Evolutionary conservation across 2,797 vertebrate genomes (phyloP).

Genomic region (Manis pentadactyla): DNA sequence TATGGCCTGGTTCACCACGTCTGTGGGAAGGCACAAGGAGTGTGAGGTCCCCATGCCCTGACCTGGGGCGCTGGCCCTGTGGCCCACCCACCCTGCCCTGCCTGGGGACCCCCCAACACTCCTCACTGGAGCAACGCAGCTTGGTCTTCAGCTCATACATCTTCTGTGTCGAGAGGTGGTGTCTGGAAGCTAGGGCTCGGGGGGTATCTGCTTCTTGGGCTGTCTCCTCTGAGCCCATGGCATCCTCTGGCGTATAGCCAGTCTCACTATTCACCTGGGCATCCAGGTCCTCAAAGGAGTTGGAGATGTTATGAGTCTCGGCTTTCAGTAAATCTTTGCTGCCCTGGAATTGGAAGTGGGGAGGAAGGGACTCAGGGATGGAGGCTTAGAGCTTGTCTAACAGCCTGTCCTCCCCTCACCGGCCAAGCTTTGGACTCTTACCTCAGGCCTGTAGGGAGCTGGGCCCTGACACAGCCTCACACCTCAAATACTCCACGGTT

Average conservation of each 20-base stretch:
- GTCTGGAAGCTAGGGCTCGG: accelerated
- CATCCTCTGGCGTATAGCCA: constrained; percentile 68
- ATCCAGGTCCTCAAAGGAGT: constrained; percentile 87
- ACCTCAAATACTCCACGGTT: background rate
- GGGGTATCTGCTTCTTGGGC: accelerated
- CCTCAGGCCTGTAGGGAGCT: background rate
- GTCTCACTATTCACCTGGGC: constrained; percentile 87
- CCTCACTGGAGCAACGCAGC: constrained; percentile 91
- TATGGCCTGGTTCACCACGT: constrained; percentile 87
- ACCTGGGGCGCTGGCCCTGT: accelerated
- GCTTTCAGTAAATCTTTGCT: constrained; percentile 81
- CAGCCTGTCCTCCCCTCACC: background rate
- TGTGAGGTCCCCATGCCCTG: background rate
- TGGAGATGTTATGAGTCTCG: constrained; percentile 83
- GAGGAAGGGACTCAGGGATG: background rate
- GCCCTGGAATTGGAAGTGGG: constrained; percentile 77
- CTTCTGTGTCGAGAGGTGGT: constrained; percentile 87
- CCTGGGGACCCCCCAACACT: background rate
- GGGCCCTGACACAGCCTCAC: background rate
- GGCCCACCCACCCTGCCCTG: background rate
- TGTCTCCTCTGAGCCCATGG: accelerated
- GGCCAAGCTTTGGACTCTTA: background rate
- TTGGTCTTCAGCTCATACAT: constrained; percentile 88
- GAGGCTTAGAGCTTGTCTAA: background rate
- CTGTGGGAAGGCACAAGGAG: constrained; percentile 80